Percentiles rank a stretch among this genome's conserved stretches.
Conservation (phyloP, 2,113 vertebrate genomes). For the Oncorhynchus masou region DNA sequence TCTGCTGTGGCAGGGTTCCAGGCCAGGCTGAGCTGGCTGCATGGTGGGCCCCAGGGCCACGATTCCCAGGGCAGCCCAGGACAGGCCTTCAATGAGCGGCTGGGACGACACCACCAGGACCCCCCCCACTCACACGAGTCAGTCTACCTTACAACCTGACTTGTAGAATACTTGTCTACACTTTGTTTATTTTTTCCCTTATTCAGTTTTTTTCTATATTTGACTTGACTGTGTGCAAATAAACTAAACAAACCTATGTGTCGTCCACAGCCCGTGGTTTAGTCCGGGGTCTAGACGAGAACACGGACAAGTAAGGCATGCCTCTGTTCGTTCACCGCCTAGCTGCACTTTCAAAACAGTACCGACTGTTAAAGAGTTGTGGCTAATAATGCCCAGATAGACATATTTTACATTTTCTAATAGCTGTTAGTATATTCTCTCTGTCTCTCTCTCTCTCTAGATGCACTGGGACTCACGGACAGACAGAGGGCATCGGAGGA, state of each 20-base stretch:
- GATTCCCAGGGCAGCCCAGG: too few relatives aligned
- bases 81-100: conserved; percentile 49
- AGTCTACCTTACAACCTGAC: conserved; percentile 58
- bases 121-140: conserved; percentile 83
- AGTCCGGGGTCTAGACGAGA: conserved; percentile 87
- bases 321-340: neutral
- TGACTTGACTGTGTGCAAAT: neutral
- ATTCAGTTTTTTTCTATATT: neutral
- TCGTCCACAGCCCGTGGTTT: conserved; percentile 86
- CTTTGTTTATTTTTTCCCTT: too few relatives aligned
- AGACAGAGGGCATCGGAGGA: conserved; percentile 90
- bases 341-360: too few relatives aligned
- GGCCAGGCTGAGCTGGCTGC: conserved; percentile 84
- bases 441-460: conserved; percentile 44
- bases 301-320: conserved; percentile 85
- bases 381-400: too few relatives aligned
- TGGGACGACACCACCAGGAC: conserved; percentile 83
- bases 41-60: conserved; percentile 72
- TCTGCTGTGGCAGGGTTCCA: conserved; percentile 81
- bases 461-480: conserved; percentile 85
- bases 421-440: too few relatives aligned
- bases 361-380: too few relatives aligned
- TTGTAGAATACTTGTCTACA: too few relatives aligned
- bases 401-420: too few relatives aligned
- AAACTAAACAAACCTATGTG: conserved; percentile 36